Percentiles rank a stretch among this genome's conserved stretches.
phyloP scores from a whole-genome alignment of 1,140 invertebrate species.

The Conus ventricosus region DNA sequence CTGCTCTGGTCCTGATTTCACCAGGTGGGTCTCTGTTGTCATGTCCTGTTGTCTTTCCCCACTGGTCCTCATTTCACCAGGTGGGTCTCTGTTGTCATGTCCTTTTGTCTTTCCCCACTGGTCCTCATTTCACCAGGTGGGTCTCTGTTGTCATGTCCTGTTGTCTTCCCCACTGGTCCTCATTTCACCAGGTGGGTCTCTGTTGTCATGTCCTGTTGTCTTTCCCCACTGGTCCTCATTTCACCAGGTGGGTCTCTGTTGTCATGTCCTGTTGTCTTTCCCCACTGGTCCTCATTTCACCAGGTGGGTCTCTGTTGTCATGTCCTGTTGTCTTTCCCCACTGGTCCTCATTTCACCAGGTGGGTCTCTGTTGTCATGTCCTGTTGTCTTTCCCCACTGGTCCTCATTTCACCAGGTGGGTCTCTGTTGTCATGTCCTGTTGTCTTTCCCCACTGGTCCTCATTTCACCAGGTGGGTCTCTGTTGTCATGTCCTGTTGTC shows the following conservation, averaged over 20 bases:
- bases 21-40: conserved; percentile 78
- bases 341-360: conserved; percentile 91
- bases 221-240: conserved; percentile 75
- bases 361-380: conserved; percentile 53
- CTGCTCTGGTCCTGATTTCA: conserved; percentile 94
- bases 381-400: no score
- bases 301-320: conserved; percentile 77
- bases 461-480: conserved; percentile 85
- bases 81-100: conserved; percentile 63
- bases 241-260: conserved; percentile 81
- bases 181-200: conserved; percentile 85
- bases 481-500: not conserved
- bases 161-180: no score
- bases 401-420: conserved; percentile 88
- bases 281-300: conserved; percentile 83
- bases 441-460: no score
- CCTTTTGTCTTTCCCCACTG: no score
- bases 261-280: no score
- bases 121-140: conserved; percentile 90
- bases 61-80: conserved; percentile 90
- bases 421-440: not conserved
- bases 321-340: no score
- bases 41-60: no score
- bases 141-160: not conserved
- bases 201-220: not conserved